Conservation (phyloP, 53 echinoderm and acorn worm species). For the Astropecten irregularis region DNA sequence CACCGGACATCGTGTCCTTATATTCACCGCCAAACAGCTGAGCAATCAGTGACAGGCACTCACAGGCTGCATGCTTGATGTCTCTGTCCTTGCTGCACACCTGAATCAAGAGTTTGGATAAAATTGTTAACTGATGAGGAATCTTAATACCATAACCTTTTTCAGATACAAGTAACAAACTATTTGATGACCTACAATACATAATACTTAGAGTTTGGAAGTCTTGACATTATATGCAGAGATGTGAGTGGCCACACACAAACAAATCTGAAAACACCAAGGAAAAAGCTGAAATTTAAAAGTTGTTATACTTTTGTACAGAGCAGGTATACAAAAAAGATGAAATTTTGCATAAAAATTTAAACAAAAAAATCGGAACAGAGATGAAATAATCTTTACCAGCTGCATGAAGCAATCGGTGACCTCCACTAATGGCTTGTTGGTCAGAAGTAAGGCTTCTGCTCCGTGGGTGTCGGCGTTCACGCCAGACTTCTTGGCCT, state of each 20-base stretch:
- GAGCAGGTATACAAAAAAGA: too few relatives aligned
- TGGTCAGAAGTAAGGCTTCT: slow-evolving; percentile 76
- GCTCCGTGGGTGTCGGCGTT: slow-evolving; percentile 81
- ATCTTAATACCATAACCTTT: not conserved
- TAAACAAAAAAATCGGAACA: too few relatives aligned
- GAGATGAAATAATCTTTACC: too few relatives aligned
- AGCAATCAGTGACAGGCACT: slow-evolving; percentile 85
- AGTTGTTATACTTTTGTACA: too few relatives aligned
- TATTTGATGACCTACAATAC: too few relatives aligned
- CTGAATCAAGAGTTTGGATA: slow-evolving; percentile 33
- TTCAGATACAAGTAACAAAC: too few relatives aligned
- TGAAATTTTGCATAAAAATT: too few relatives aligned
- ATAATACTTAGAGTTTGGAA: not conserved
- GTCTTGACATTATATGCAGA: not conserved
- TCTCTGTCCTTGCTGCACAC: slow-evolving; percentile 75
- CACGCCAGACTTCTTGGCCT: slow-evolving; percentile 89
- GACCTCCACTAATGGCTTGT: slow-evolving; percentile 74
- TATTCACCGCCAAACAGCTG: slow-evolving; percentile 97
- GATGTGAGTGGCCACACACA: too few relatives aligned
- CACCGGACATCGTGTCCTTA: slow-evolving; percentile 63
- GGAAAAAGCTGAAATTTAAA: too few relatives aligned
- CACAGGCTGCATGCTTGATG: slow-evolving; percentile 66
- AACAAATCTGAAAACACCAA: too few relatives aligned
- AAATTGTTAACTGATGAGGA: not conserved
- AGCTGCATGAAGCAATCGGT: slow-evolving; percentile 79